Evolutionary conservation across 2,113 vertebrate species (phyloP).

Genomic region (Romanogobio albipinnatus): DNA sequence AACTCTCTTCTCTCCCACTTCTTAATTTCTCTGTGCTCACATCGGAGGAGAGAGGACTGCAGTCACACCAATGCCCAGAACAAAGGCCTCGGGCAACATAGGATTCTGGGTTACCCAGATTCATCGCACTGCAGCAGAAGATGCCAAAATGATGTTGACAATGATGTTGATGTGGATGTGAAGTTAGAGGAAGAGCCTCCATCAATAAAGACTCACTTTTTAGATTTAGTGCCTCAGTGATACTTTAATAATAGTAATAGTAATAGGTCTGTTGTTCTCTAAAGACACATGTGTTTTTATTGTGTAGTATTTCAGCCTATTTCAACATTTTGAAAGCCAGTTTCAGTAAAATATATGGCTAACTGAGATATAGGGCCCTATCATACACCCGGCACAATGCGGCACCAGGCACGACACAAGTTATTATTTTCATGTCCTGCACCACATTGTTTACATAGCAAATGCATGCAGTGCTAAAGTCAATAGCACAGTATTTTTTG

Average conservation of each 20-base stretch:
- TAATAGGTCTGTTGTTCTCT: not conserved
- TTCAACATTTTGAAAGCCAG: not conserved
- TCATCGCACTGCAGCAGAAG: conserved; percentile 49
- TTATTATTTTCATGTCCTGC: too few relatives aligned
- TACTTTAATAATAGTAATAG: not conserved
- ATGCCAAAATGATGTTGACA: conserved; percentile 35
- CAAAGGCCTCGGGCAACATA: conserved; percentile 45
- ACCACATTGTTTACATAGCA: too few relatives aligned
- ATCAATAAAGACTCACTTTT: not conserved
- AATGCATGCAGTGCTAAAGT: too few relatives aligned
- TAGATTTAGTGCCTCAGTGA: not conserved
- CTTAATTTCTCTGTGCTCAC: not conserved
- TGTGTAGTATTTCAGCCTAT: not conserved
- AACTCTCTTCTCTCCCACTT: conserved; percentile 39
- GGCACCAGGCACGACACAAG: too few relatives aligned
- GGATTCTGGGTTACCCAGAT: conserved; percentile 70
- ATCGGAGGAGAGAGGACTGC: not conserved
- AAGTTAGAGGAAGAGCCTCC: conserved; percentile 26
- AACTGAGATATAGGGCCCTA: not conserved
- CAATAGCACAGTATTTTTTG: too few relatives aligned
- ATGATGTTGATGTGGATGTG: conserved; percentile 29
- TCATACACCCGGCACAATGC: too few relatives aligned
- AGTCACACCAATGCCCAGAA: conserved; percentile 4
- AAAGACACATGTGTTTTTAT: not conserved
- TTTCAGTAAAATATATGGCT: not conserved